phyloP scores from a whole-genome alignment of 2,888 invertebrate species.

The Dryococelus australis region DNA sequence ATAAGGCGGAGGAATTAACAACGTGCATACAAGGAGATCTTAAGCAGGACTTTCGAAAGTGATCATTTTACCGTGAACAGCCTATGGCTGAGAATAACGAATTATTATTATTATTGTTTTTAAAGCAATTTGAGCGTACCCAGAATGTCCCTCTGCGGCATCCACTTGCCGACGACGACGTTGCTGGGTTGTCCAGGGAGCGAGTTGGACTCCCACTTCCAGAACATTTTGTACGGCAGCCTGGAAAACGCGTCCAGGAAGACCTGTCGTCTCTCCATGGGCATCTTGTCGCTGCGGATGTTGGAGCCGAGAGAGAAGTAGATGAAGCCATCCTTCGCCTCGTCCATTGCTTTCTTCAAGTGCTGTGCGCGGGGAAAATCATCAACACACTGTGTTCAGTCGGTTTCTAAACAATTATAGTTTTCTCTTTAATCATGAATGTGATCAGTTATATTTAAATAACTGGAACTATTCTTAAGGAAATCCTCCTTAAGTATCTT shows the following conservation, averaged over 20 bases:
- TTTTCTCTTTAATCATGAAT: too few relatives aligned
- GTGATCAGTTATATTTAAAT: too few relatives aligned
- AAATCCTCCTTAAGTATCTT: too few relatives aligned
- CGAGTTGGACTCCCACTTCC: conserved; percentile 21
- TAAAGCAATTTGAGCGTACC: background rate
- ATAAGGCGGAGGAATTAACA: too few relatives aligned
- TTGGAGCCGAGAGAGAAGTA: background rate
- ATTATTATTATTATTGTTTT: too few relatives aligned
- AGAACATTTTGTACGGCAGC: conserved; percentile 3
- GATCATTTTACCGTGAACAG: too few relatives aligned
- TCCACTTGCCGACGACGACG: conserved; percentile 4
- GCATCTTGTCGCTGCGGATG: background rate
- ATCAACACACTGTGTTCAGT: too few relatives aligned
- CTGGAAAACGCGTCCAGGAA: conserved; percentile 11
- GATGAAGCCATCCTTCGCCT: conserved; percentile 19
- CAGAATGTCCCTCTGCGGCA: conserved; percentile 23
- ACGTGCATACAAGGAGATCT: too few relatives aligned
- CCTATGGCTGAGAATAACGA: too few relatives aligned
- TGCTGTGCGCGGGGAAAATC: background rate
- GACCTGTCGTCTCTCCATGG: background rate
- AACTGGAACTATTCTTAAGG: too few relatives aligned
- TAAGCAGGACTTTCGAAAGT: too few relatives aligned
- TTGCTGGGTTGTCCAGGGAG: conserved; percentile 9
- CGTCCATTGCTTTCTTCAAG: conserved; percentile 17
- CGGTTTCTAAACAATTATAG: too few relatives aligned